phyloP scores from a whole-genome alignment of 2,888 invertebrate genomes.

The Leptopilina syphax region DNA sequence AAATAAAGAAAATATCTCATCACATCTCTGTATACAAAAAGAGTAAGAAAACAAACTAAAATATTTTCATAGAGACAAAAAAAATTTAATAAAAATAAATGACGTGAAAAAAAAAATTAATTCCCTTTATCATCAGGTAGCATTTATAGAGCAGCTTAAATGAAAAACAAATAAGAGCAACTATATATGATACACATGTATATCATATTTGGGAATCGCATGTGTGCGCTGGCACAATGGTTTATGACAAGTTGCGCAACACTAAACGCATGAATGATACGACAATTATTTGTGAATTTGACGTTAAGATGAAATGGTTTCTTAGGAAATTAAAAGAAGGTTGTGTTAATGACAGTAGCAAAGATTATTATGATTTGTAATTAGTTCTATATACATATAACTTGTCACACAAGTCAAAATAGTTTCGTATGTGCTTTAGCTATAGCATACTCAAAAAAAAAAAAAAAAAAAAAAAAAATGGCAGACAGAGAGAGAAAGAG shows the following conservation, averaged over 20 bases:
- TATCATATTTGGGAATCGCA: conserved; percentile 21
- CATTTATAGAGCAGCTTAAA: no score
- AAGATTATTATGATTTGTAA: conserved; percentile 29
- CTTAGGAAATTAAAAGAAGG: background rate
- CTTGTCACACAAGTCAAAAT: background rate
- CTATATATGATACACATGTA: background rate
- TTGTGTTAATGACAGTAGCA: conserved; percentile 26
- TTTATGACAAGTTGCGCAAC: conserved; percentile 25
- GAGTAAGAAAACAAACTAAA: no score
- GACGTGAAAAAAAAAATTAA: no score
- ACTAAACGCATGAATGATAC: conserved; percentile 15
- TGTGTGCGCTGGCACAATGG: conserved; percentile 1
- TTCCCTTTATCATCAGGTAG: no score
- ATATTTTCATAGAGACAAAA: no score
- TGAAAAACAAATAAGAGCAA: background rate
- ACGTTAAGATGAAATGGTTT: background rate
- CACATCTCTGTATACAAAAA: no score
- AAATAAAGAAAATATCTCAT: no score
- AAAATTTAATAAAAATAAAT: no score
- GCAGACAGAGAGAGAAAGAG: conserved; percentile 6
- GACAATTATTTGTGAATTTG: conserved; percentile 9
- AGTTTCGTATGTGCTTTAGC: background rate
- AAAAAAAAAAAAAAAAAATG: background rate
- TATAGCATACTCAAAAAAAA: background rate
- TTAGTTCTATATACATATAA: background rate